phyloP scores from a whole-genome alignment of 2,113 vertebrate genomes.

The Stegastes partitus region DNA sequence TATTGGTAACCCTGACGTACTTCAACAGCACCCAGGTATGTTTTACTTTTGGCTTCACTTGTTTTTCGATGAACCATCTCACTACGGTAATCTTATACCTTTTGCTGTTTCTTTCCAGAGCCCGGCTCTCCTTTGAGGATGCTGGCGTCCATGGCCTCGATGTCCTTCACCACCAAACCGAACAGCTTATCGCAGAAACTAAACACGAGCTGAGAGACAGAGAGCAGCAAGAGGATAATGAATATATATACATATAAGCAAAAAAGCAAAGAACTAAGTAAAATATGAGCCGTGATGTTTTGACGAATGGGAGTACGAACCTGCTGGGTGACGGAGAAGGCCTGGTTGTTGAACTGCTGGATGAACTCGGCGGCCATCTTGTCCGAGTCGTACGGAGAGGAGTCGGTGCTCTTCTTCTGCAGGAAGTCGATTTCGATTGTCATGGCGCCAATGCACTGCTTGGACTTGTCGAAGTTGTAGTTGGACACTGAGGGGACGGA shows the following conservation, averaged over 20 bases:
- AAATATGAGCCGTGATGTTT: not conserved
- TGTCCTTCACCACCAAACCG: conserved; percentile 93
- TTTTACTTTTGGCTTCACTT: not conserved
- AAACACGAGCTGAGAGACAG: conserved; percentile 91
- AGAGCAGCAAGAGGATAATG: not conserved
- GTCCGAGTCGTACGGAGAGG: conserved; percentile 96
- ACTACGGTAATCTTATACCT: conserved; percentile 88
- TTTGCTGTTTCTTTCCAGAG: conserved; percentile 92
- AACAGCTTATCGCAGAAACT: conserved; percentile 98
- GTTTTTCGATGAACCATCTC: not conserved
- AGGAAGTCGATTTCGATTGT: conserved; percentile 98
- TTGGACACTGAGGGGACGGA: conserved; percentile 84
- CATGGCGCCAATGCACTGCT: conserved; percentile 95
- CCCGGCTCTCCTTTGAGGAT: conserved; percentile 93
- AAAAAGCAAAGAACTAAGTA: not conserved
- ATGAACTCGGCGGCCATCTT: conserved; percentile 98
- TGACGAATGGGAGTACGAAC: conserved; percentile 68
- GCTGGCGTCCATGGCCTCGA: conserved; percentile 98
- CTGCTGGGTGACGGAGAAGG: conserved; percentile 95
- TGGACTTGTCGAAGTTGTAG: conserved; percentile 97
- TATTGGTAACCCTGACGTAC: not conserved
- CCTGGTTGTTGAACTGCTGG: conserved; percentile 98
- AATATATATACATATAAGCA: not conserved
- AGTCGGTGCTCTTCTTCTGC: conserved; percentile 96
- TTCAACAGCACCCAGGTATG: not conserved